phyloP scores from a whole-genome alignment of 2,113 vertebrate species.

The Phalacrocorax aristotelis region DNA sequence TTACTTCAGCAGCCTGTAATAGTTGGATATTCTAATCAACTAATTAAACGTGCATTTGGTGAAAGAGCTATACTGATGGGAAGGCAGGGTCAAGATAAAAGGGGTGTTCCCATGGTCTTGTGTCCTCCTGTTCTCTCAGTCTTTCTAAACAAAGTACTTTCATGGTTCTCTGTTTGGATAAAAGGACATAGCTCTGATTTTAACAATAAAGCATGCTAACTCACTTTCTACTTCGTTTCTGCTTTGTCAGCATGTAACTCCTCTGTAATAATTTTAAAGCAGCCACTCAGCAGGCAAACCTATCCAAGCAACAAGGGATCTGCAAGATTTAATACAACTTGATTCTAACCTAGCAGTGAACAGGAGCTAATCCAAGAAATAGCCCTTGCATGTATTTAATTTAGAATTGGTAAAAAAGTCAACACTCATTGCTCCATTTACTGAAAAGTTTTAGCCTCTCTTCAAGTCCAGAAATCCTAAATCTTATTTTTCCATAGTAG shows the following conservation, averaged over 20 bases:
- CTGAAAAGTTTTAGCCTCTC: background rate
- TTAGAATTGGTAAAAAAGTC: background rate
- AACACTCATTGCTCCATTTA: background rate
- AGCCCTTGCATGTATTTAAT: background rate
- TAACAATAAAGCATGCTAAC: background rate
- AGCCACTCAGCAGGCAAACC: background rate
- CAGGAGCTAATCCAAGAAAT: background rate
- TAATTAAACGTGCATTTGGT: background rate
- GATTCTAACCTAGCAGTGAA: background rate
- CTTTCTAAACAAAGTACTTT: background rate
- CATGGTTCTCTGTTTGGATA: background rate
- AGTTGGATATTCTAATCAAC: background rate
- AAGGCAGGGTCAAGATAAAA: background rate
- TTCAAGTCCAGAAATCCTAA: background rate
- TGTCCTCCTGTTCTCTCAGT: background rate
- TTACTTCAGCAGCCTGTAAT: background rate
- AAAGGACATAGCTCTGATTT: background rate
- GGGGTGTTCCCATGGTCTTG: background rate
- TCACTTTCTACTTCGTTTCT: background rate
- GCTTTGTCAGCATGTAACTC: background rate
- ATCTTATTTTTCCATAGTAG: background rate
- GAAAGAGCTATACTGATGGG: background rate
- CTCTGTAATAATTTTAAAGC: background rate
- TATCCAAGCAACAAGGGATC: background rate
- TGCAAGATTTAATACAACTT: background rate